These are phyloP conservation scores for Sogatella furcifera DNA, from an alignment of 1,140 invertebrate genomes.

Conservation along the genomic window DNA sequence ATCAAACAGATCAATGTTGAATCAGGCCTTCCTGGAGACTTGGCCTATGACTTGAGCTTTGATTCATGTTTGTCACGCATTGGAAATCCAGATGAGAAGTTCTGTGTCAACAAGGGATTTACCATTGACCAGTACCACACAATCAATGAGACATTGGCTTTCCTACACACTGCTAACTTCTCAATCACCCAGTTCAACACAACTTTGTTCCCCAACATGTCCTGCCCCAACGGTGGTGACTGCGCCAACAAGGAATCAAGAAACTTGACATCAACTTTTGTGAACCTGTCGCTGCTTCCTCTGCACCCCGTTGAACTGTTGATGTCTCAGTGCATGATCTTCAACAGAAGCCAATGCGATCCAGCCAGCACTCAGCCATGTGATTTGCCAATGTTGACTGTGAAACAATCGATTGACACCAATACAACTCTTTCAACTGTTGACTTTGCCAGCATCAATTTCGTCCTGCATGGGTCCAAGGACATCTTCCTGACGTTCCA, in stretches of 20 bases:
- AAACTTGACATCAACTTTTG: background rate
- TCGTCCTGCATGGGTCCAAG: background rate
- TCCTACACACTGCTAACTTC: background rate
- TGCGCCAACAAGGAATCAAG: background rate
- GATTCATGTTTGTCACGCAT: background rate
- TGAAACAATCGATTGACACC: background rate
- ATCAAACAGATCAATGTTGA: background rate
- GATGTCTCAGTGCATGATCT: background rate
- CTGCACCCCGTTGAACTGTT: background rate
- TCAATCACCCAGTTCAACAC: background rate
- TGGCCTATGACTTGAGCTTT: background rate
- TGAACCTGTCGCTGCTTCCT: background rate
- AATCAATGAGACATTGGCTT: background rate
- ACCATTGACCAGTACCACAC: background rate
- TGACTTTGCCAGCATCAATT: background rate
- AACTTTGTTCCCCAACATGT: background rate
- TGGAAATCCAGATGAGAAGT: background rate
- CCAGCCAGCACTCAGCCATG: background rate
- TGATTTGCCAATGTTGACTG: background rate
- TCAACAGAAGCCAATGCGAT: background rate
- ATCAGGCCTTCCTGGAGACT: background rate
- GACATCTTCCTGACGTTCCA: background rate
- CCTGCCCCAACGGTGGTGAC: background rate
- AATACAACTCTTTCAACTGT: background rate
- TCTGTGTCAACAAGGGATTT: background rate